A percentile compares a stretch with the other conserved stretches of the same genome.
These are phyloP conservation scores for Eutolmus rufibarbis DNA, from an alignment of 2,888 invertebrate genomes.

Conservation along the genomic window DNA sequence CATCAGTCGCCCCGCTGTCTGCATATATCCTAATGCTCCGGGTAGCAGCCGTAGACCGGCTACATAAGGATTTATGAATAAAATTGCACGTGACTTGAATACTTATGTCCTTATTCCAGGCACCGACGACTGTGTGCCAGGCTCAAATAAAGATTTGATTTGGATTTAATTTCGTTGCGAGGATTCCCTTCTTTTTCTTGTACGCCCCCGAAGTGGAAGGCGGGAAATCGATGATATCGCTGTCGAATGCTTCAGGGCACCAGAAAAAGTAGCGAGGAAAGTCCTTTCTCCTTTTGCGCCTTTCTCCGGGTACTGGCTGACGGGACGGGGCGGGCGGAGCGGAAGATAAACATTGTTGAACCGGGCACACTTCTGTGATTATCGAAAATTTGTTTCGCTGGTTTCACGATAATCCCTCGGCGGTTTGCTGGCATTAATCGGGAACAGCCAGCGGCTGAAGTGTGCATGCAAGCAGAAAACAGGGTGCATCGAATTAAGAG, in stretches of 20 bases:
- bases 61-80: slow-evolving; percentile 49
- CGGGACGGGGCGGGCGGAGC: not conserved
- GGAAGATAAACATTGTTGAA: slow-evolving; percentile 10
- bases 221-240: slow-evolving; percentile 15
- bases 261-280: not conserved
- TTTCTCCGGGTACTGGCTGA: not conserved
- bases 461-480: slow-evolving; percentile 8
- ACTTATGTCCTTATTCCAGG: slow-evolving; percentile 49
- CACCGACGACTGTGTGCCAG: slow-evolving; percentile 10
- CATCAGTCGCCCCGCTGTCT: slow-evolving; percentile 28
- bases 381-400: slow-evolving; percentile 36
- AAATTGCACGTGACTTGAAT: slow-evolving; percentile 51
- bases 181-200: slow-evolving; percentile 10
- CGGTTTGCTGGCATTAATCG: slow-evolving; percentile 25
- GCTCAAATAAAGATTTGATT: slow-evolving; percentile 38
- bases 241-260: not conserved
- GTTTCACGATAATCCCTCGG: slow-evolving; percentile 18
- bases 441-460: not conserved
- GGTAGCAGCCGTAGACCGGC: slow-evolving; percentile 42
- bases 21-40: slow-evolving; percentile 44
- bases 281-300: not conserved
- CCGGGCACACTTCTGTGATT: slow-evolving; percentile 36
- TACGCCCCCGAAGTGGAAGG: not conserved
- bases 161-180: slow-evolving; percentile 37
- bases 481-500: slow-evolving; percentile 30